phyloP scores from a whole-genome alignment of 1,140 invertebrate genomes.

The Telenomus remus region DNA sequence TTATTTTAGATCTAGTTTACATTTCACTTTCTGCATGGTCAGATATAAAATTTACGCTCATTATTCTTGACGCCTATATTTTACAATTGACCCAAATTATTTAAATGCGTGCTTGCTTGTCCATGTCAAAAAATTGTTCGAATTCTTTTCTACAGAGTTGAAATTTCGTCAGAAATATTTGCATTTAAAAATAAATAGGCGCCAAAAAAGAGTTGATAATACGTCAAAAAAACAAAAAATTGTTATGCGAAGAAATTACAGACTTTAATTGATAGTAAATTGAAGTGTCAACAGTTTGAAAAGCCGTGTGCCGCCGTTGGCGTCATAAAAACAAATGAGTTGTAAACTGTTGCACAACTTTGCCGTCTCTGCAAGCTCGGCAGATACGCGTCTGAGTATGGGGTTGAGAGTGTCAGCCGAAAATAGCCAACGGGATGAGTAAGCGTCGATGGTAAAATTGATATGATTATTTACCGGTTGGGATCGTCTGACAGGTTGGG shows the following conservation, averaged over 20 bases:
- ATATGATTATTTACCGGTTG: slow-evolving; percentile 35
- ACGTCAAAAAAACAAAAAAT: too few relatives aligned
- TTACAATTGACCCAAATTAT: slow-evolving; percentile 21
- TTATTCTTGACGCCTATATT: slow-evolving; percentile 15
- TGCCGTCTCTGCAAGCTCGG: slow-evolving; percentile 10
- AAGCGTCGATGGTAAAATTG: slow-evolving; percentile 32
- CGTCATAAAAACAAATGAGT: slow-evolving; percentile 1
- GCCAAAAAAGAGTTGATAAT: too few relatives aligned
- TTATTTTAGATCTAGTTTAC: slow-evolving; percentile 28
- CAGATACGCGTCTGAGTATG: slow-evolving; percentile 27
- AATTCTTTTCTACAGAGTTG: too few relatives aligned
- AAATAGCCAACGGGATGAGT: slow-evolving; percentile 29
- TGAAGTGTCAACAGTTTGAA: too few relatives aligned
- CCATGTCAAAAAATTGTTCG: background rate
- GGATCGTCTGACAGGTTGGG: slow-evolving; percentile 17
- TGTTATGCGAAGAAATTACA: too few relatives aligned
- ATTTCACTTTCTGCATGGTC: slow-evolving; percentile 20
- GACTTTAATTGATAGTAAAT: too few relatives aligned
- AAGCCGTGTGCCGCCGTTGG: too few relatives aligned
- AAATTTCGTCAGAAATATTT: too few relatives aligned
- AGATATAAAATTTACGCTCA: slow-evolving; percentile 27
- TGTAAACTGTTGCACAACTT: slow-evolving; percentile 25
- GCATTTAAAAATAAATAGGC: too few relatives aligned
- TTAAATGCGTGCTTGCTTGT: background rate
- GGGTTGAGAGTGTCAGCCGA: slow-evolving; percentile 14